Evolutionary conservation across 2,113 vertebrate species (phyloP).

Genomic region (Hydropotes inermis): DNA sequence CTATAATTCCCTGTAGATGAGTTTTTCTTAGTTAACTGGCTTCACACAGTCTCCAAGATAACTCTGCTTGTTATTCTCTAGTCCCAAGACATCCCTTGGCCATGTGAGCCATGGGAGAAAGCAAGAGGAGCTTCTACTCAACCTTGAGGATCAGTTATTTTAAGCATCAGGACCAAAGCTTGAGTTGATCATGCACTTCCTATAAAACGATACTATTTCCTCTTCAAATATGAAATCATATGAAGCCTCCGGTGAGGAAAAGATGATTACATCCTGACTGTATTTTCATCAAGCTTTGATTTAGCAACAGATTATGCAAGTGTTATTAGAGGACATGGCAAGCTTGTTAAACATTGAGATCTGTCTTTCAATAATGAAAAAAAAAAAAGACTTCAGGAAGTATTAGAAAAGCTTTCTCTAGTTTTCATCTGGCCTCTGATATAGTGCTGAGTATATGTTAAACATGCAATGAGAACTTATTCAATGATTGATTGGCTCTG

Average conservation of each 20-base stretch:
- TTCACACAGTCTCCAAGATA: not conserved
- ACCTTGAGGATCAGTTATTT: not conserved
- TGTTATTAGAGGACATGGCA: not conserved
- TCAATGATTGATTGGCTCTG: not conserved
- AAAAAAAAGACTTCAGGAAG: not conserved
- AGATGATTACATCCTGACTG: not conserved
- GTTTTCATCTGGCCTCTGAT: not conserved
- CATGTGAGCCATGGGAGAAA: not conserved
- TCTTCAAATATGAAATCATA: not conserved
- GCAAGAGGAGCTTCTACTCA: not conserved
- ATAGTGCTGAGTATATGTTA: not conserved
- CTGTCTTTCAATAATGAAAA: not conserved
- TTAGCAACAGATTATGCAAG: not conserved
- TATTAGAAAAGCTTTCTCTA: not conserved
- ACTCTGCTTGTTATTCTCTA: not conserved
- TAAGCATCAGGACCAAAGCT: not conserved
- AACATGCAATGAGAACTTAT: not conserved
- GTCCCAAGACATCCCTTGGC: not conserved
- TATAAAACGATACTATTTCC: fast-evolving
- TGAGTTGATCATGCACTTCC: fast-evolving
- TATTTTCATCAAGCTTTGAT: not conserved
- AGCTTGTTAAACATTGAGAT: not conserved
- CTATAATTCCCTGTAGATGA: not conserved
- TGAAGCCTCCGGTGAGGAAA: not conserved
- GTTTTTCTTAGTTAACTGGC: not conserved